phyloP scores from a whole-genome alignment of 2,113 vertebrate species.

The Sturnira hondurensis region DNA sequence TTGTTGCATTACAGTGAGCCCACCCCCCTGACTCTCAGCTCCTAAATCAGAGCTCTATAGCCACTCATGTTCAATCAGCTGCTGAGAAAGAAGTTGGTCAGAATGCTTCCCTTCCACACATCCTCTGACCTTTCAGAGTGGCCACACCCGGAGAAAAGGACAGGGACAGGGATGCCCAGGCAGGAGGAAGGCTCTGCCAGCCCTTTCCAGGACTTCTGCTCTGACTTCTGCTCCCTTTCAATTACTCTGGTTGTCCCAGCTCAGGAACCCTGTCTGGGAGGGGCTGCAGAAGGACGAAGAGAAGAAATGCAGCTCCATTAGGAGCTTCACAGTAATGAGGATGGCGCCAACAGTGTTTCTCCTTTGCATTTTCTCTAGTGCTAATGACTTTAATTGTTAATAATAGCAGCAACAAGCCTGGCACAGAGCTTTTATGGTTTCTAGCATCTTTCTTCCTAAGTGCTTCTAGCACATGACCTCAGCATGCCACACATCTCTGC shows the following conservation, averaged over 20 bases:
- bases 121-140: not conserved
- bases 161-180: not conserved
- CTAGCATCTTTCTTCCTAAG: not conserved
- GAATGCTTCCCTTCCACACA: not conserved
- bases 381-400: not conserved
- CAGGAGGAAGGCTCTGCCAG: not conserved
- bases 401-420: not conserved
- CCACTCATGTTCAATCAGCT: not conserved
- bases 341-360: not conserved
- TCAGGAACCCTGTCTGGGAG: not conserved
- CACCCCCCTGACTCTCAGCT: not conserved
- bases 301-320: not conserved
- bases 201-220: not conserved
- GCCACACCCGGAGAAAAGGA: not conserved
- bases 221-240: not conserved
- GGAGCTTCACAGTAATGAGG: not conserved
- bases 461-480: not conserved
- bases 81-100: not conserved
- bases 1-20: not conserved
- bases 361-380: not conserved
- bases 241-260: not conserved
- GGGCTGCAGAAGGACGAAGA: not conserved
- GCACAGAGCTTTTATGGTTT: not conserved
- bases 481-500: fast-evolving
- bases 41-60: not conserved